phyloP scores from a whole-genome alignment of 2,113 vertebrate species.

The Anolis carolinensis region DNA sequence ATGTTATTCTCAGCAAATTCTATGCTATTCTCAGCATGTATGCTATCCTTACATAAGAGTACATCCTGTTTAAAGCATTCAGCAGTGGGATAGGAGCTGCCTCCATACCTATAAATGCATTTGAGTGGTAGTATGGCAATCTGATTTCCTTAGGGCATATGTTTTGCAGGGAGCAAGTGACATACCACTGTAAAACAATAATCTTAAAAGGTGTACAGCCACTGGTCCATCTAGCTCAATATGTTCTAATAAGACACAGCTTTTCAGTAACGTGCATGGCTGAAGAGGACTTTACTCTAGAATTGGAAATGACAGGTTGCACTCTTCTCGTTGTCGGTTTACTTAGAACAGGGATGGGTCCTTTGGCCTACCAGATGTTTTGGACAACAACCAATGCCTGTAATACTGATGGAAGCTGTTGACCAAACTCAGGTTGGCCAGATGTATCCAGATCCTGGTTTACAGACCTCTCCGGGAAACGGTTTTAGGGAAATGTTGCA shows the following conservation, averaged over 20 bases:
- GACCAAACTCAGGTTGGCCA: too few species aligned
- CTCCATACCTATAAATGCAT: neutral
- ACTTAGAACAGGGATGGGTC: neutral
- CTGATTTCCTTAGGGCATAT: neutral
- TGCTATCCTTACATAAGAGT: neutral
- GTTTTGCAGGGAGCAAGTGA: neutral
- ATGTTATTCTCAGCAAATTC: too few species aligned
- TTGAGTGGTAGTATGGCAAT: neutral
- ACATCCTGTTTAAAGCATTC: neutral
- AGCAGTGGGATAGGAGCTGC: neutral
- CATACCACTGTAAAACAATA: neutral
- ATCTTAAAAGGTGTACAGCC: neutral
- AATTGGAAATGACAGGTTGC: neutral
- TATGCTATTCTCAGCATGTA: neutral
- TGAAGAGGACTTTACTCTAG: neutral
- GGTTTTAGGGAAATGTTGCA: neutral
- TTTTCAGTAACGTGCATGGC: neutral
- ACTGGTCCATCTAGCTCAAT: neutral
- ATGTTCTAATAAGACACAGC: neutral
- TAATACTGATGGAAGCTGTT: too few species aligned
- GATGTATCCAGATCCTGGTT: too few species aligned
- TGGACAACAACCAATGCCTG: too few species aligned
- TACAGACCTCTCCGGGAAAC: neutral
- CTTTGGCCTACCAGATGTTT: too few species aligned
- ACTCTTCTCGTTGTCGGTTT: neutral